These are phyloP conservation scores for Tachysurus fulvidraco DNA, from an alignment of 2,113 vertebrate species.

Conservation along the genomic window DNA sequence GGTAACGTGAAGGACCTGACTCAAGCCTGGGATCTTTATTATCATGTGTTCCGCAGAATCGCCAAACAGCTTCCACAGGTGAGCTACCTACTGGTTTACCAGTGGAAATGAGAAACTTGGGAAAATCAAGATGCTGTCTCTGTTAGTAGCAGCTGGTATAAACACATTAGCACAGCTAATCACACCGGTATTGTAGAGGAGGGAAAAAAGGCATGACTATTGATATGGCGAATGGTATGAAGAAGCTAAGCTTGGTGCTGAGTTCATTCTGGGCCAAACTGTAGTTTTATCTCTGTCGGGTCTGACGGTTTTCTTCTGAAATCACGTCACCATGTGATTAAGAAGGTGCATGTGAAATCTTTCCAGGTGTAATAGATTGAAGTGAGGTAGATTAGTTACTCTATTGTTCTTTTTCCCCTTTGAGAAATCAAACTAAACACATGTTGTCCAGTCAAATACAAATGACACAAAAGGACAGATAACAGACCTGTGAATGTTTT, in stretches of 20 bases:
- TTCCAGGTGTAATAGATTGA: not conserved
- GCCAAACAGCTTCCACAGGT: constrained; percentile 98
- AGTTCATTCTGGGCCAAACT: not conserved
- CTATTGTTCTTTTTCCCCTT: not conserved
- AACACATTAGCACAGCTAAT: not conserved
- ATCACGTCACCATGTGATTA: not conserved
- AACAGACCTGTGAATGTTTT: not conserved
- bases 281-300: not conserved
- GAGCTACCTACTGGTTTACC: not conserved
- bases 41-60: constrained; percentile 95
- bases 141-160: not conserved
- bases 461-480: not conserved
- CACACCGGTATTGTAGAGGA: not conserved
- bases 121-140: not conserved
- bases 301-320: not conserved
- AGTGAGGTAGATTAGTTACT: too few relatives aligned
- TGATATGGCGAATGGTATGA: not conserved
- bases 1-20: constrained; percentile 98
- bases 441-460: not conserved
- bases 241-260: not conserved
- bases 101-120: not conserved
- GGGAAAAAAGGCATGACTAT: not conserved
- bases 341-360: not conserved
- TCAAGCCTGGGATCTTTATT: constrained; percentile 98
- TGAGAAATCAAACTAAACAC: not conserved